phyloP scores from a whole-genome alignment of 1,140 invertebrate genomes.

The Trachymyrmex cornetzi region DNA sequence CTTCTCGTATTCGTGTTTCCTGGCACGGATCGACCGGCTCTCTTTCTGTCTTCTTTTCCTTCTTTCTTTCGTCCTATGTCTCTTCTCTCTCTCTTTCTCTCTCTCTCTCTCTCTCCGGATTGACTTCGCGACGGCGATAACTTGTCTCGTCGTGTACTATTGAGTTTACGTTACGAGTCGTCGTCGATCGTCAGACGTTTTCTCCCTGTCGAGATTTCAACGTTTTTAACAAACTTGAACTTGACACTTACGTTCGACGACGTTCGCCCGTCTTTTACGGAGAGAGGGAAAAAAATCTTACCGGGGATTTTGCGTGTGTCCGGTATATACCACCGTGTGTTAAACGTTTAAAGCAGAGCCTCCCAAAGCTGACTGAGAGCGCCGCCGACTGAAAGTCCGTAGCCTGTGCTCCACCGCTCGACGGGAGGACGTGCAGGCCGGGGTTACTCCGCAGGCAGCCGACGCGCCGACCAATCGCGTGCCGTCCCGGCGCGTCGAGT shows the following conservation, averaged over 20 bases:
- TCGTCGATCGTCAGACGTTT: background rate
- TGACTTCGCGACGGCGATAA: background rate
- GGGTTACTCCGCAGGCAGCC: background rate
- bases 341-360: constrained; percentile 72
- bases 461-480: constrained; percentile 33
- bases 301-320: constrained; percentile 50
- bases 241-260: constrained; percentile 73
- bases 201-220: constrained; percentile 29
- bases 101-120: background rate
- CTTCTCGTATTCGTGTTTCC: constrained; percentile 9
- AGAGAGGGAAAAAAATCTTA: constrained; percentile 53
- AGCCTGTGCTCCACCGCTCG: constrained; percentile 1
- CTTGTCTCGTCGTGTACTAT: background rate
- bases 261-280: constrained; percentile 6
- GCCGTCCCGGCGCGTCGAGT: constrained; percentile 10
- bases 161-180: background rate
- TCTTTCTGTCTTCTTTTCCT: background rate
- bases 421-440: background rate
- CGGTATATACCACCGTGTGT: constrained; percentile 58
- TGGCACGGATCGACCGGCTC: background rate
- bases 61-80: background rate
- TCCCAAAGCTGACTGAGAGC: constrained; percentile 80
- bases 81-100: background rate
- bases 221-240: constrained; percentile 63
- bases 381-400: constrained; percentile 72